Evolutionary conservation across 2,797 vertebrate species (phyloP), one percentile per base, ranked within the genome.

Genomic region (Microctenopoma stevenorrisi): DNA sequence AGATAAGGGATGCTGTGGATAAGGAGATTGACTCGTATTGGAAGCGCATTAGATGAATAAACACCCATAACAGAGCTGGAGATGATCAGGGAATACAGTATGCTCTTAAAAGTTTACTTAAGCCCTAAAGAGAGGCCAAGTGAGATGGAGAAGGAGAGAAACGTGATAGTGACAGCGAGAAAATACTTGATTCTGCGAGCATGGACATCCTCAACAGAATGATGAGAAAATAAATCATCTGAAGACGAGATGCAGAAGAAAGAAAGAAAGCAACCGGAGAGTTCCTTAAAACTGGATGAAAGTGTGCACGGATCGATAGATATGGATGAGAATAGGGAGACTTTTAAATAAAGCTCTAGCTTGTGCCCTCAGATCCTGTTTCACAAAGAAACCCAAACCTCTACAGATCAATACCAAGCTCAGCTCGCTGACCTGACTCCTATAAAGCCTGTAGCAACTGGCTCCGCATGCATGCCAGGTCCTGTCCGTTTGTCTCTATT

Each of bases 341-440:
- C 89, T 88, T 90, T 93, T 90, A 90, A 93, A 90, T 88, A 91
- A 87, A 79, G 74, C 77, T 84, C 79, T 82, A 3, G 67, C 75
- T 80, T 43, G 68, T 86, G 72, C 88, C 81, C 83, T 89, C 81
- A 82, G 88, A 89, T 93, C 86, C 75, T 73, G 78, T 93, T 92
- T 89, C 89, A 86, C 83, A 89, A 84, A 91, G 92, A 90, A 91
- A 91, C 85, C 85, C 72, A 86, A 92, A 91, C 89, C 89, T 88
- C 76, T 26, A 9, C 65, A 64, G 79, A 91, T 92, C 91, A 73
- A 93, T 93, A 86, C 37, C 0, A 28, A 13, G 76, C 89, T 74
- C 57, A 56, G 78, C 68, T 79, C 84, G 74, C 30, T 67, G 78
- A 75, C 77, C 80, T 12, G 60, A 62, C 78, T 57, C 77, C 84